These are phyloP conservation scores for Muschampia staudingeri DNA, from an alignment of 2,888 invertebrate genomes.

Conservation along the genomic window DNA sequence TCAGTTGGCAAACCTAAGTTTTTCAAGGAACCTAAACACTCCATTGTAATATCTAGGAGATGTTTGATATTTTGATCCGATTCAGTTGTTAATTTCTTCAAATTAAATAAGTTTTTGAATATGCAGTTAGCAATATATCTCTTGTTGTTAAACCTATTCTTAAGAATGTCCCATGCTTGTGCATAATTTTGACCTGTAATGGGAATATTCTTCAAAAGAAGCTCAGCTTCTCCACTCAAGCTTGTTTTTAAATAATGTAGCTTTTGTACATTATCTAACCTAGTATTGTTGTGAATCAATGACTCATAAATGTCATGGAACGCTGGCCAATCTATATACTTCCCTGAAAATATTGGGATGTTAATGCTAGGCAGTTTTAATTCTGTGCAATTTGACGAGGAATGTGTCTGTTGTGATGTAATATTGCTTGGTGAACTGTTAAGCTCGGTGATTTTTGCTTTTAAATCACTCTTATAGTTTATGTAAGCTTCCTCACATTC, in stretches of 20 bases:
- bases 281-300: neutral
- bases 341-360: neutral
- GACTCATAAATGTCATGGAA: conserved; percentile 4
- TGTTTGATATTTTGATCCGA: conserved; percentile 38
- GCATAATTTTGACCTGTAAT: conserved; percentile 2
- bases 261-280: conserved; percentile 2
- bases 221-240: conserved; percentile 27
- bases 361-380: neutral
- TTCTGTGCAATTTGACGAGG: neutral
- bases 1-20: conserved; percentile 41
- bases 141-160: conserved; percentile 38
- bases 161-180: neutral
- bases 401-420: neutral
- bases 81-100: conserved; percentile 34
- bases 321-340: neutral
- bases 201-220: conserved; percentile 13
- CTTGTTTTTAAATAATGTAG: conserved; percentile 24
- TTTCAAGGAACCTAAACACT: conserved; percentile 42
- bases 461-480: conserved; percentile 9
- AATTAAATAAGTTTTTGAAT: conserved; percentile 45
- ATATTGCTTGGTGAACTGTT: neutral
- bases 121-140: conserved; percentile 46
- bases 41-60: conserved; percentile 44
- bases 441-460: neutral
- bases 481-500: neutral